Evolutionary conservation across 30 jellyfish, hydroid and myxozoan species (phyloP).

Genomic region (Aurelia sp.): DNA sequence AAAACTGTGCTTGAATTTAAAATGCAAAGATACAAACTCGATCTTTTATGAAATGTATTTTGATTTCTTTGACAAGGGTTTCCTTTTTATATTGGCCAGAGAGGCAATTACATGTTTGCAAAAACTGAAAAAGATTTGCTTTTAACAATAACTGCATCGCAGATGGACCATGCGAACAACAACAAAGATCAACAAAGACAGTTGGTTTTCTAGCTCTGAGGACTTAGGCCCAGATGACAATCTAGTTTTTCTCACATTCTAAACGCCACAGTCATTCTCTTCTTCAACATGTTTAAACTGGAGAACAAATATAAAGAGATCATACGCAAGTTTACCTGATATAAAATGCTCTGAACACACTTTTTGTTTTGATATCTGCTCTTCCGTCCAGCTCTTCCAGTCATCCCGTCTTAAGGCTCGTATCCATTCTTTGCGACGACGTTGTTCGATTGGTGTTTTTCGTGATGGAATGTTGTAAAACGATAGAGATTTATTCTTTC

Average conservation of each 20-base stretch:
- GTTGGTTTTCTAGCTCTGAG: too few relatives aligned
- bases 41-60: too few relatives aligned
- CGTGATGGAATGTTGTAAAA: conserved; percentile 53
- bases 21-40: too few relatives aligned
- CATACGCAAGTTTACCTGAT: conserved; percentile 34
- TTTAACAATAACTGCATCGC: too few relatives aligned
- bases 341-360: conserved; percentile 51
- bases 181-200: too few relatives aligned
- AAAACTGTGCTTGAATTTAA: background rate
- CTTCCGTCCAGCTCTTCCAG: conserved; percentile 55
- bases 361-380: conserved; percentile 46
- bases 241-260: background rate
- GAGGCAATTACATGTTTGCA: too few relatives aligned
- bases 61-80: too few relatives aligned
- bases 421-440: conserved; percentile 66
- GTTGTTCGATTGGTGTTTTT: conserved; percentile 47
- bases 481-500: conserved; percentile 3
- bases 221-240: too few relatives aligned
- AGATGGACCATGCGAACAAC: too few relatives aligned
- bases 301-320: background rate
- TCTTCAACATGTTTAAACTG: background rate
- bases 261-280: background rate
- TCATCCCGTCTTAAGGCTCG: conserved; percentile 50
- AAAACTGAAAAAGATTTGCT: too few relatives aligned
- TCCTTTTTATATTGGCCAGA: too few relatives aligned